Evolutionary conservation across 2,888 invertebrate genomes (phyloP).

Genomic region (Pollenia amentaria): DNA sequence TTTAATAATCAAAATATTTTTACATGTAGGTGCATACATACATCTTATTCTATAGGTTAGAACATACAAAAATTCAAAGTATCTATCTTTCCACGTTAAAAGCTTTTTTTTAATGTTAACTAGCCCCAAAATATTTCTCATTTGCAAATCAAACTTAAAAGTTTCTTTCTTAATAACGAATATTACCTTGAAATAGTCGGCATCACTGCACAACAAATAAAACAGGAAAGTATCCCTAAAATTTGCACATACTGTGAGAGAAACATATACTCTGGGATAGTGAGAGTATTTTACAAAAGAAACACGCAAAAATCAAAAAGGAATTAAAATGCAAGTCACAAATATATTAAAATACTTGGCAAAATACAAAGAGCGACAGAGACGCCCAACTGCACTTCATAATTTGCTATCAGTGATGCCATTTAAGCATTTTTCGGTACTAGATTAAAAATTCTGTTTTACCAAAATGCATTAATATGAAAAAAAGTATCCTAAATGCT

Average conservation of each 20-base stretch:
- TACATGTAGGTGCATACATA: too few relatives aligned
- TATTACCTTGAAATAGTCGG: conserved; percentile 49
- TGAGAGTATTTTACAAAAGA: conserved; percentile 16
- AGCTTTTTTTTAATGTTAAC: too few relatives aligned
- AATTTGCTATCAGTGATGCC: too few relatives aligned
- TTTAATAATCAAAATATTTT: too few relatives aligned
- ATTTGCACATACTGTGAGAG: conserved; percentile 8
- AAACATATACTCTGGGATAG: background rate
- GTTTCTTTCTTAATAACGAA: background rate
- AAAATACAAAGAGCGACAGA: conserved; percentile 44
- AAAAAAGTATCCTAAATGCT: too few relatives aligned
- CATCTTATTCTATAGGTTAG: too few relatives aligned
- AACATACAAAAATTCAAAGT: too few relatives aligned
- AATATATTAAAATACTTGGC: background rate
- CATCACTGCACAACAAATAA: conserved; percentile 25
- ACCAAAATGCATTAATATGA: too few relatives aligned
- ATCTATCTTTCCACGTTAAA: too few relatives aligned
- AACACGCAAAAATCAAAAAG: conserved; percentile 17
- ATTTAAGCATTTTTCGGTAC: too few relatives aligned
- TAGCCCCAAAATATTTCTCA: too few relatives aligned
- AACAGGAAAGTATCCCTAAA: conserved; percentile 10
- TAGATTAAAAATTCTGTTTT: too few relatives aligned
- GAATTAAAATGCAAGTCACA: conserved; percentile 65
- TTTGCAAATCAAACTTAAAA: background rate
- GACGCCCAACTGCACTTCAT: conserved; percentile 60